Evolutionary conservation across 2,888 invertebrate genomes (phyloP), one percentile per base, ranked within the genome.

Genomic region (Dryobotodes eremita): DNA sequence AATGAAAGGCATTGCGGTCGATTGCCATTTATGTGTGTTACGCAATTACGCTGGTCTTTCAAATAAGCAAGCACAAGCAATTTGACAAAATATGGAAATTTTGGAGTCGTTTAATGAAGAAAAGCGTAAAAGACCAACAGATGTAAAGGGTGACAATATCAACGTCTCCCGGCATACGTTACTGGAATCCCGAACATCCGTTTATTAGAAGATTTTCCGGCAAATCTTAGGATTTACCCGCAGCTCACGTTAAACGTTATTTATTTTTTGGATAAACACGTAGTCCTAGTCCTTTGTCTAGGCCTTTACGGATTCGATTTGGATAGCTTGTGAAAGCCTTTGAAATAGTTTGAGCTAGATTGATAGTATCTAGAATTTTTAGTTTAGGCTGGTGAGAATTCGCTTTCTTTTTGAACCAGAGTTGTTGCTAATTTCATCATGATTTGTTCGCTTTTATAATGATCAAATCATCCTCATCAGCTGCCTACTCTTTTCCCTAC

Each of bases 231-330:
- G 75, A 82, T 82, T 85, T 75, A 75, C 31, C 75, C 73, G 69
- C 74, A 74, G 82, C 77, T 79, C 65, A 76, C 74, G 72, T 79
- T 76, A 84, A 84, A 80, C 62, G 69, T 70, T 84, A 78, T 84
- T 84, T 80, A 65, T 79, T 78, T 84, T 46, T 78, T 77, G 57
- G 78, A 83, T 77, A 83, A 78, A 78, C 50, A 78, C 59, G 31
- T 42, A 62, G n/a, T 83, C n/a, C n/a, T 68, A 36, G 64, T 65
- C 64, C 15, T 57, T 64, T 62, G 77, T 83, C 31, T 70, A 78
- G 78, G 48, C 31, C 1, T 69, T 36, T 46, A 26, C 15, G 15
- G 53, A 78, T 65, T 59, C n/a, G 57, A 46, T 46, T 59, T 53
- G 61, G 46, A 57, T 36, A 55, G 66, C 42, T n/a, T 84, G 65